A percentile compares a stretch with the other conserved stretches of the same genome.
phyloP scores from a whole-genome alignment of 2,888 invertebrate genomes.

The Lissocephala sabroskyi region DNA sequence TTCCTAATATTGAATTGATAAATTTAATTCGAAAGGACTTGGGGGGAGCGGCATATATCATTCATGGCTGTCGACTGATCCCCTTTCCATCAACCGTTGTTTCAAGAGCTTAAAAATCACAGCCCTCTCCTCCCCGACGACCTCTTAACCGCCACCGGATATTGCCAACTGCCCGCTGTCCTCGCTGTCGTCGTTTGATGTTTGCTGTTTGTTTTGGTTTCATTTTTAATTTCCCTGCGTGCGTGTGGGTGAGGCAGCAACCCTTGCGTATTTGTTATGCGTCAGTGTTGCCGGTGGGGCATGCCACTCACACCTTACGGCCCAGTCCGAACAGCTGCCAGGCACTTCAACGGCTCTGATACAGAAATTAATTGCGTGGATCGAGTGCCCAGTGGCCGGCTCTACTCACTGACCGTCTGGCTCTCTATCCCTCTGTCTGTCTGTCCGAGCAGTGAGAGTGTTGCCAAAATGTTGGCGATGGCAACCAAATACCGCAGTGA shows the following conservation, averaged over 20 bases:
- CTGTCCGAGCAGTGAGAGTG: slow-evolving; percentile 29
- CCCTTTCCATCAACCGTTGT: no score
- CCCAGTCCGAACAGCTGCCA: slow-evolving; percentile 12
- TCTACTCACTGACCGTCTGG: background rate
- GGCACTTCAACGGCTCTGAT: slow-evolving; percentile 46
- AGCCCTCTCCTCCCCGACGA: no score
- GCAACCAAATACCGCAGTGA: slow-evolving; percentile 44
- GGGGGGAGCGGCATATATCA: no score
- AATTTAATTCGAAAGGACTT: no score
- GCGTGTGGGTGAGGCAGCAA: slow-evolving; percentile 8
- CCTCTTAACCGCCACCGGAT: no score
- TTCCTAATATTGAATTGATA: no score
- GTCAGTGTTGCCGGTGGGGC: background rate
- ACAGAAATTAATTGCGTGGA: slow-evolving; percentile 63
- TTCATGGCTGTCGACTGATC: no score
- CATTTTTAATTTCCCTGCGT: slow-evolving; percentile 43
- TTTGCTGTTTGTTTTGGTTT: slow-evolving; percentile 57
- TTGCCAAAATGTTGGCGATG: slow-evolving; percentile 58
- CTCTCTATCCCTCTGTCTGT: background rate
- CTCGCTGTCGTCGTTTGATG: slow-evolving; percentile 40
- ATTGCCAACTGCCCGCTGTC: slow-evolving; percentile 30
- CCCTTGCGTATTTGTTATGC: slow-evolving; percentile 30
- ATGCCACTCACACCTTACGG: slow-evolving; percentile 17
- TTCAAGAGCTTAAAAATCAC: no score
- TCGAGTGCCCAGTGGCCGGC: slow-evolving; percentile 44